Evolutionary conservation across 2,797 vertebrate genomes (phyloP), one percentile per base, ranked within the genome.

Genomic region (Lagorchestes hirsutus): DNA sequence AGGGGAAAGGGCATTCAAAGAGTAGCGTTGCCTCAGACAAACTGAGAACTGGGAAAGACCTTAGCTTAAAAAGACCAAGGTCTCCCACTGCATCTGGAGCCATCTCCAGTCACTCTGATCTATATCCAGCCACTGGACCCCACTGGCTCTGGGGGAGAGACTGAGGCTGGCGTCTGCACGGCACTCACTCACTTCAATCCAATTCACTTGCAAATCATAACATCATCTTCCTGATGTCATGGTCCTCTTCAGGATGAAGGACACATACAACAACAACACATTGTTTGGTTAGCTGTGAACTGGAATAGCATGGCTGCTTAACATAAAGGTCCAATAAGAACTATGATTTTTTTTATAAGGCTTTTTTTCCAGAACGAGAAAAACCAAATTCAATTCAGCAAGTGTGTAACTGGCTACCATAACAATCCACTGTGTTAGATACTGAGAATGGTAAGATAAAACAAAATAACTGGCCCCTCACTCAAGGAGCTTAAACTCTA

Each of bases 201-300:
- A 58, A 29, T 11, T 28, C 57, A 58, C 57, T 58, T 28, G 28
- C 27, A 10, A 29, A 28, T 58, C 57, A 11, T 58, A 3, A 58
- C 28, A 58, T 58, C 57, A 10, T 2, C 57, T 58, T 58, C 27
- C 57, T 58, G 57, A 58, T 29, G 8, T 11, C 27, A 29, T 58
- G 57, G 28, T 10, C 57, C 27, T 58, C 57, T 29, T 58, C 27
- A 58, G 1, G 29, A 58, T 28, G 27, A 58, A 58, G 9, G 57
- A 58, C 27, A 58, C 9, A 58, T 3, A 58, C 27, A 29, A 58
- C 9, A 58, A 28, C 24, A 58, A 58, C 5, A 52, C 4, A 96
- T 92, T 97, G 90, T 29, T 96, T 96, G 95, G 96, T 96, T 56
- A 40, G 57, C 93, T 90, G 94, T 82, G 96, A 94, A 93, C 0